Percentiles rank a stretch among this genome's conserved stretches.
Conservation (phyloP, 2,113 vertebrate species). For the Hydrolagus affinis region DNA sequence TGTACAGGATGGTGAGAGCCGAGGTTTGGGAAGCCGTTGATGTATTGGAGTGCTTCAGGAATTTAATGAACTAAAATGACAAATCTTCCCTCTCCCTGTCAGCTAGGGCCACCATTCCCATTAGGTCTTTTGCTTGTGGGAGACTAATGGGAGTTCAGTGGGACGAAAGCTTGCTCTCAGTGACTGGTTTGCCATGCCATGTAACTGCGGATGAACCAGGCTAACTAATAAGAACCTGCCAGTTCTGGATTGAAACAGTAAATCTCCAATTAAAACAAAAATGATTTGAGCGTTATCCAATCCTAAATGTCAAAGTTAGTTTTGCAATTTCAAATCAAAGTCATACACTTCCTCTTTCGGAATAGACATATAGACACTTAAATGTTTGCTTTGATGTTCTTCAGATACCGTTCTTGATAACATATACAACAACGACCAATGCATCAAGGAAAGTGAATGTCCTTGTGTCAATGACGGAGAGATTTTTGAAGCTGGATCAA, state of each 20-base stretch:
- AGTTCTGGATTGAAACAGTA: not conserved
- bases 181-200: no score
- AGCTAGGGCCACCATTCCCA: no score
- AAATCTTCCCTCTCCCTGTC: no score
- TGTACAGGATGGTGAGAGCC: no score
- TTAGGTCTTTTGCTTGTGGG: no score
- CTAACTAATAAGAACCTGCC: no score
- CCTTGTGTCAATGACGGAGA: slow-evolving; percentile 1
- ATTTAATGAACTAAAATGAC: no score
- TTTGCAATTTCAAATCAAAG: not conserved
- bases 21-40: no score
- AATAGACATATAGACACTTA: not conserved
- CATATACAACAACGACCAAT: slow-evolving; percentile 1
- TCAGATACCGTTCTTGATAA: slow-evolving; percentile 28
- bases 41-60: no score
- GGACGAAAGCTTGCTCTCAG: no score
- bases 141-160: no score
- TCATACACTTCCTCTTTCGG: not conserved
- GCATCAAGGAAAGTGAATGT: not conserved
- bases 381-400: not conserved
- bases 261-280: not conserved
- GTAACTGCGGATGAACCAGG: no score
- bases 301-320: not conserved
- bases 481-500: not conserved
- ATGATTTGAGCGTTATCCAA: not conserved